Evolutionary conservation across 2,113 vertebrate genomes (phyloP).

Genomic region (Cheilinus undulatus): DNA sequence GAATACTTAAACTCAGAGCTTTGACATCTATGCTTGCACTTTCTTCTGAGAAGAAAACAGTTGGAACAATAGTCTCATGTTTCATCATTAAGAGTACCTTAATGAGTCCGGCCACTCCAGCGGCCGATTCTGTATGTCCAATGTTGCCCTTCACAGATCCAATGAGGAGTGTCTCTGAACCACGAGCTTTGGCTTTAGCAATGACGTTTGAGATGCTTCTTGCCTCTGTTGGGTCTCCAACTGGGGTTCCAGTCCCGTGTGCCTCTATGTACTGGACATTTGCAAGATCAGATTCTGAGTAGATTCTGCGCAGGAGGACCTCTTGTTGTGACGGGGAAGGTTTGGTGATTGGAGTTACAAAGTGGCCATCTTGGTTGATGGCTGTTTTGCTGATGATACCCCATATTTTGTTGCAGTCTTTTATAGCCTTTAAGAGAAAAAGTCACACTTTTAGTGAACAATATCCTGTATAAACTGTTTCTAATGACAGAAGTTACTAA

Average conservation of each 20-base stretch:
- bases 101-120: slow-evolving; percentile 88
- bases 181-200: slow-evolving; percentile 73
- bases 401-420: slow-evolving; percentile 86
- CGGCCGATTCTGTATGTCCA: slow-evolving; percentile 89
- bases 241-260: slow-evolving; percentile 87
- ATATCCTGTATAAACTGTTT: neutral
- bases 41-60: slow-evolving; percentile 86
- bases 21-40: slow-evolving; percentile 81
- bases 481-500: neutral
- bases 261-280: slow-evolving; percentile 87
- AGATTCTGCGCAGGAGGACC: slow-evolving; percentile 83
- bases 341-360: slow-evolving; percentile 84
- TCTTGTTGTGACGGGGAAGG: slow-evolving; percentile 84
- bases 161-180: slow-evolving; percentile 71
- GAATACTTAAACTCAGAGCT: slow-evolving; percentile 82
- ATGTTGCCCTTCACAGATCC: slow-evolving; percentile 90
- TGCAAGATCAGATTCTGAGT: slow-evolving; percentile 78
- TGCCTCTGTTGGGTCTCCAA: slow-evolving; percentile 86
- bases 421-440: slow-evolving; percentile 79
- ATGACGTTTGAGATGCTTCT: slow-evolving; percentile 81
- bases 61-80: slow-evolving; percentile 87
- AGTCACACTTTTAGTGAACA: neutral
- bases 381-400: slow-evolving; percentile 85
- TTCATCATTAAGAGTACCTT: slow-evolving; percentile 94
- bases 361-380: slow-evolving; percentile 86